phyloP scores from a whole-genome alignment of 2,888 invertebrate genomes.

The Pristionchus japonicus region DNA sequence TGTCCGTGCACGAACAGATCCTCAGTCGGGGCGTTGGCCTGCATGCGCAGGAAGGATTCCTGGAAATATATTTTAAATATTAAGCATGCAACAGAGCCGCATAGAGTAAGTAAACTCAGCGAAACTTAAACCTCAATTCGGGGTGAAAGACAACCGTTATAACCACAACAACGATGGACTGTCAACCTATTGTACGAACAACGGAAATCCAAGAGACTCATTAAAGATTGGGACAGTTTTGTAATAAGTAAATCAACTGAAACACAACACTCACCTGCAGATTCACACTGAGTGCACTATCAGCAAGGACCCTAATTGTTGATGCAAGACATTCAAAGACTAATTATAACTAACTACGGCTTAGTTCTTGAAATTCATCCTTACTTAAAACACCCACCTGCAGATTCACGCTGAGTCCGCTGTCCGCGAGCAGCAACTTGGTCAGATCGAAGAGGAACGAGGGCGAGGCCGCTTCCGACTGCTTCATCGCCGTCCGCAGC shows the following conservation, averaged over 20 bases:
- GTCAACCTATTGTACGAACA: too few species aligned
- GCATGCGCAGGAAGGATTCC: constrained; percentile 73
- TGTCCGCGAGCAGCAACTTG: constrained; percentile 68
- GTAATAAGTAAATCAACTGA: background rate
- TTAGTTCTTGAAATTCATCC: too few species aligned
- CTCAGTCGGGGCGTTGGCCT: constrained; percentile 68
- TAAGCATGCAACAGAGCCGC: background rate
- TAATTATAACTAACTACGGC: too few species aligned
- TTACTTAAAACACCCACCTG: constrained; percentile 58
- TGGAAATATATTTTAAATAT: constrained; percentile 46
- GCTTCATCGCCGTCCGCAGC: constrained; percentile 62
- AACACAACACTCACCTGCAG: background rate
- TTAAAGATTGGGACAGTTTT: background rate
- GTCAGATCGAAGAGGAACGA: constrained; percentile 72
- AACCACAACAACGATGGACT: too few species aligned
- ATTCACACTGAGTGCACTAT: constrained; percentile 61
- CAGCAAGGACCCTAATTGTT: too few species aligned
- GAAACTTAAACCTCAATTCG: background rate
- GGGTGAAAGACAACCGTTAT: too few species aligned
- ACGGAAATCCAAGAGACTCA: background rate
- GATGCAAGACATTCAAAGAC: too few species aligned
- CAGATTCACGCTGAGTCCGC: constrained; percentile 70
- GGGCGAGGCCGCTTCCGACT: constrained; percentile 61
- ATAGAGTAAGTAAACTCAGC: background rate
- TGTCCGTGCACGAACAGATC: constrained; percentile 68